Evolutionary conservation across 2,113 vertebrate species (phyloP), one percentile per base, ranked within the genome.

Genomic region (Anolis carolinensis): DNA sequence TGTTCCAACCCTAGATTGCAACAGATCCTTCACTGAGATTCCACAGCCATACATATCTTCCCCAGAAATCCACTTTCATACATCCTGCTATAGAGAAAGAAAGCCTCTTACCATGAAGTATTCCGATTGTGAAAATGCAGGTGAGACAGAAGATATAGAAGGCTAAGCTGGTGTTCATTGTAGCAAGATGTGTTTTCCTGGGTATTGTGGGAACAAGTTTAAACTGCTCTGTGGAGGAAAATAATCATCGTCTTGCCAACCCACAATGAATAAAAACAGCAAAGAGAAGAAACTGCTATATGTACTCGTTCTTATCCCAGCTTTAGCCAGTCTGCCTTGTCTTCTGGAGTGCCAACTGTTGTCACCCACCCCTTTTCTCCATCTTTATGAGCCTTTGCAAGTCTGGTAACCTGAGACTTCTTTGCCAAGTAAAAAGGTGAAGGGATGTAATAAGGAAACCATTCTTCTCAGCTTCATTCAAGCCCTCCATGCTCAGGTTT

Each of bases 41-140:
- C 21, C 59, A 16, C 21, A 14, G 34, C 10, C 55, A 74, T 39
- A 25, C 62, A 59, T 16, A 16, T 59, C 55, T 59, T 14, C 55
- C 55, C 2, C 48, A 11, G 39, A 23, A 50, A 63, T 2, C 4
- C 36, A 25, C 34, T 16, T 1, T 34, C 44, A 1, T 39, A 7
- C 8, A 13, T 70, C 48, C 16, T 8, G 6, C 50, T 79, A 23
- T 10, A 10, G 32, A 78, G 21, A 39, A 62, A 44, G 4, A 30
- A 30, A 13, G 3, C 16, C 81, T 91, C 95, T 95, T 93, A 97
- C 96, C 96, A 94, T 87, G 90, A 92, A 92, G 79, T 50, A 88
- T 72, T 82, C 52, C 81, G 77, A 88, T 92, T 81, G 93, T 70
- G 55, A 91, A 93, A 88, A 96, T 89, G 92, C 94, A 91, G 63